Base-by-base conservation (phyloP, 2,113 vertebrate species). In the Istiophorus platypterus region DNA sequence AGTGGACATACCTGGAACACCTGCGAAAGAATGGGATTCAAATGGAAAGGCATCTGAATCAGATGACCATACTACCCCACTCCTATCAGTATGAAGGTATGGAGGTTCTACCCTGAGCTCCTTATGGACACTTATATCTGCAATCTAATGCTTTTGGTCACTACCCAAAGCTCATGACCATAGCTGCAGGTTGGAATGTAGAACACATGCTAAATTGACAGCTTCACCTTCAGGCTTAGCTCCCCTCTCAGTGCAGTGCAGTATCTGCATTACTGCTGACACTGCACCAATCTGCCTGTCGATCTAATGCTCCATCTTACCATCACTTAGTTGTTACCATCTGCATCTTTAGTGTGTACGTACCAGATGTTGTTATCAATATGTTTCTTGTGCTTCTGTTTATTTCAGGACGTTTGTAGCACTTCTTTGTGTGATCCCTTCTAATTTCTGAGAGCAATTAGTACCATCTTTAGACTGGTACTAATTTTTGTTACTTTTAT, bases 401-500 rank as follows among this genome's bases (percentile, higher is more conserved):
- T 49, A n/a, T 49, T 45, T 18, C 14, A 26, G 18, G 14, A 24
- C 1, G 0, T 51, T 62, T 34, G n/a, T 26, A 56, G 26, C 15
- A 51, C 11, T 2, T 26, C 2, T 6, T 52, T 42, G 7, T 14
- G 41, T 24, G 14, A 59, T 22, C 7, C 2, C 20, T 42, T 54
- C 5, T 51, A 31, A 14, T 73, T 42, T 66, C 22, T 4, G 37
- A 72, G 37, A 66, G n/a, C 3, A 22, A 39, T 72, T 3, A 47
- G 17, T 22, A 42, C 17, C 34, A 17, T 45, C n/a, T 34, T 41
- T 49, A 47, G 34, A 49, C 26, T 8, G 1, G n/a, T n/a, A n/a
- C n/a, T n/a, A n/a, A n/a, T n/a, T n/a, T n/a, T n/a, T 22, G 8
- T 34, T 67, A 52, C 68, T 67, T 56, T 65, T 75, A 79, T 39